These are phyloP conservation scores for Sebastes taczanowskii DNA, from an alignment of 2,797 vertebrate species.

Conservation along the genomic window DNA sequence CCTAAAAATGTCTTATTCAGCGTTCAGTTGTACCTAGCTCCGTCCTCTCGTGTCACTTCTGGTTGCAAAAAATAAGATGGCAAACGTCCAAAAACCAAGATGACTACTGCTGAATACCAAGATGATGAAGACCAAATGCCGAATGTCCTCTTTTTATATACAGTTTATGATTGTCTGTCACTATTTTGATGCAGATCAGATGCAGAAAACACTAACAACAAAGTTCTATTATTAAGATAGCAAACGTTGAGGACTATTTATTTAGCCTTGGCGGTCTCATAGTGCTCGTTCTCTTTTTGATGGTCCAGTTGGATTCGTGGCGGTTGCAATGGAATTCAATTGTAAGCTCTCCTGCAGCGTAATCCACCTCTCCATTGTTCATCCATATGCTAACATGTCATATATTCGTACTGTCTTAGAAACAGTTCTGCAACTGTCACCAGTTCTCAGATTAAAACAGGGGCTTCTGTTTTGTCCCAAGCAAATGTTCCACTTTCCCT, in stretches of 20 bases:
- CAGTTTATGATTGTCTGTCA: no score
- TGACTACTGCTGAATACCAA: no score
- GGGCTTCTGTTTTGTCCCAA: not conserved
- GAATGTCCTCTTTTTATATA: no score
- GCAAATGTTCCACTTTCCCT: not conserved
- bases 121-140: no score
- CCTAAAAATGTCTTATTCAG: no score
- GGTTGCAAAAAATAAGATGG: no score
- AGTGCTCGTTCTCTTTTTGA: conserved; percentile 19
- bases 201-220: not conserved
- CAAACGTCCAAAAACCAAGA: not conserved
- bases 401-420: not conserved
- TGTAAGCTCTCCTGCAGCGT: not conserved
- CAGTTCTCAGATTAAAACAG: not conserved
- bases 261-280: not conserved
- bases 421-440: not conserved
- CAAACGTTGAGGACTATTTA: not conserved
- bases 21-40: no score
- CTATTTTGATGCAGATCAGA: not conserved
- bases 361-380: not conserved
- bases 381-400: not conserved
- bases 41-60: no score
- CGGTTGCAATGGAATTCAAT: not conserved
- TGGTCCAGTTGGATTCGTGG: conserved; percentile 47
- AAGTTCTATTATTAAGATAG: not conserved